Percentiles rank a stretch among this genome's conserved stretches.
Evolutionary conservation across 2,797 vertebrate species (phyloP).

Genomic region (Vespertilio murinus): DNA sequence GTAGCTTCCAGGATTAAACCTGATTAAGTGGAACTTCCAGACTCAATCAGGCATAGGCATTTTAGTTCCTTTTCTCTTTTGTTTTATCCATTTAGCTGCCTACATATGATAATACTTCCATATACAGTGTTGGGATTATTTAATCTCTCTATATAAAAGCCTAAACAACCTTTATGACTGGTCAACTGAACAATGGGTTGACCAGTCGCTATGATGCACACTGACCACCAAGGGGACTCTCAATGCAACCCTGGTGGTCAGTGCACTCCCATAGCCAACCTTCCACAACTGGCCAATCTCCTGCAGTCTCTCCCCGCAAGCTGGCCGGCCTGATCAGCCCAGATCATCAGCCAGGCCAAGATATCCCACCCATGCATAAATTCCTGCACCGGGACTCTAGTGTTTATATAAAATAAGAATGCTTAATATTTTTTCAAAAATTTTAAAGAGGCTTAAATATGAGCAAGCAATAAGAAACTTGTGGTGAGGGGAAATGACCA

Average conservation of each 20-base stretch:
- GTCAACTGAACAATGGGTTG: rapidly evolving
- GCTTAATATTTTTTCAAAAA: background rate
- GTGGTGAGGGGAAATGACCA: background rate
- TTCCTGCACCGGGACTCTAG: too few relatives aligned
- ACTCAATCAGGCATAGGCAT: background rate
- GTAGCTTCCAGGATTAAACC: background rate
- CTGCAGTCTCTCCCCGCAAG: rapidly evolving
- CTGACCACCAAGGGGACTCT: too few relatives aligned
- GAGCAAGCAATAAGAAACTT: background rate
- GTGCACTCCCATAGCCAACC: too few relatives aligned
- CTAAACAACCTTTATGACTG: too few relatives aligned
- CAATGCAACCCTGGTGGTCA: too few relatives aligned
- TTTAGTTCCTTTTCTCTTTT: background rate
- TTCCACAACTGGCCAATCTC: too few relatives aligned
- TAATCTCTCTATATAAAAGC: too few relatives aligned
- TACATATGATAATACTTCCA: background rate
- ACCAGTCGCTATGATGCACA: too few relatives aligned
- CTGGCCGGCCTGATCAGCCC: too few relatives aligned
- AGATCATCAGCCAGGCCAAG: too few relatives aligned
- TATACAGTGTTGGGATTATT: background rate
- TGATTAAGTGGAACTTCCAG: background rate
- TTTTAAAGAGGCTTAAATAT: background rate
- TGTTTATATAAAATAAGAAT: background rate
- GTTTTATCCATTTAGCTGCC: background rate
- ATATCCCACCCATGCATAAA: too few relatives aligned